These are phyloP conservation scores for Colaptes auratus DNA, from an alignment of 2,113 vertebrate genomes.

Conservation along the genomic window DNA sequence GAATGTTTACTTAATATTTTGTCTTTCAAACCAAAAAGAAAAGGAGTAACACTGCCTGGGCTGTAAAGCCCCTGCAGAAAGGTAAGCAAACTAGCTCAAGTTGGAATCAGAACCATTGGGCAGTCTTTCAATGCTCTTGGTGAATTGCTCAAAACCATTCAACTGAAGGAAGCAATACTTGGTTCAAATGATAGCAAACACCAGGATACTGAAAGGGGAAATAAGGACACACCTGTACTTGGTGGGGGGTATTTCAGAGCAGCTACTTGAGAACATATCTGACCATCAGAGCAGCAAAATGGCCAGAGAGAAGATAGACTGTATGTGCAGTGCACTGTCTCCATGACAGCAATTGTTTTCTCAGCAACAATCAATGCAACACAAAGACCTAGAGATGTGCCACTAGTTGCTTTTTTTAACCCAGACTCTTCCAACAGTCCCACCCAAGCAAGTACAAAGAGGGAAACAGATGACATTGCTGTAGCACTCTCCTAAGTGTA, in stretches of 20 bases:
- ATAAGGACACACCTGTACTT: not conserved
- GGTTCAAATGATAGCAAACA: not conserved
- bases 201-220: not conserved
- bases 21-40: not conserved
- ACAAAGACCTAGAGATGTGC: not conserved
- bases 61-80: not conserved
- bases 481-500: not conserved
- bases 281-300: not conserved
- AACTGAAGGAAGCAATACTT: not conserved
- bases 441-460: not conserved
- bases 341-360: not conserved
- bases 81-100: not conserved
- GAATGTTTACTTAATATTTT: not conserved
- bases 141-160: not conserved
- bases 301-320: not conserved
- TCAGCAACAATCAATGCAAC: not conserved
- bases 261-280: not conserved
- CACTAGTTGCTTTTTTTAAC: not conserved
- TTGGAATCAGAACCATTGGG: not conserved
- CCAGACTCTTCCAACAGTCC: not conserved
- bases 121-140: not conserved
- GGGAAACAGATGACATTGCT: not conserved
- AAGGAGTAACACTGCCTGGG: not conserved
- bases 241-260: not conserved
- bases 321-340: not conserved